These are phyloP conservation scores for Coptotermes formosanus DNA, from an alignment of 1,140 invertebrate species.

Conservation along the genomic window DNA sequence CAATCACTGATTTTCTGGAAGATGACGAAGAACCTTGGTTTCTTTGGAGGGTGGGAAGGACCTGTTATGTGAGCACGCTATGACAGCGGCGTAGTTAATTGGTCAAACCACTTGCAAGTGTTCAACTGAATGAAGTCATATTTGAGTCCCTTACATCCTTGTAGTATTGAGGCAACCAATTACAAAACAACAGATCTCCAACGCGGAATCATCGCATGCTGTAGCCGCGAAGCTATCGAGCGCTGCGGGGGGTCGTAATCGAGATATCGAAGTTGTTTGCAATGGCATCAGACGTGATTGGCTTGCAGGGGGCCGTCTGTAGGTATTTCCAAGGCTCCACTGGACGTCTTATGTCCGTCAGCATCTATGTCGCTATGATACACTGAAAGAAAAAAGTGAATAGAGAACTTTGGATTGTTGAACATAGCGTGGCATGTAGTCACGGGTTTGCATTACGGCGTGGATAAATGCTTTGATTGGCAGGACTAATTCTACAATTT, in stretches of 20 bases:
- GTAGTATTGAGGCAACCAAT: not conserved
- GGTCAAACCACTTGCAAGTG: no score
- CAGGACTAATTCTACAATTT: slow-evolving; percentile 1
- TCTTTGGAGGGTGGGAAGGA: no score
- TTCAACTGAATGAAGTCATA: not conserved
- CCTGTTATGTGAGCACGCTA: no score
- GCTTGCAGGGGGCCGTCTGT: slow-evolving; percentile 10
- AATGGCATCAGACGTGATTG: slow-evolving; percentile 15
- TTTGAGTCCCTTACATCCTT: not conserved
- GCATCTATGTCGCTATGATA: not conserved
- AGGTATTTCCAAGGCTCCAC: not conserved
- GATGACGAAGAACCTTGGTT: no score
- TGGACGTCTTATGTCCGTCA: not conserved
- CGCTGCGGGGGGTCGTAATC: not conserved
- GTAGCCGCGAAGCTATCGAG: not conserved
- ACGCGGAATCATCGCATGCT: slow-evolving; percentile 8
- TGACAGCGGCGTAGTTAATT: no score
- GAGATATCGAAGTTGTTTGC: slow-evolving; percentile 15
- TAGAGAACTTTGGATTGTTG: not conserved
- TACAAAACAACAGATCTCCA: slow-evolving; percentile 1
- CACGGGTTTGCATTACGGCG: not conserved
- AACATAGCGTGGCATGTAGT: not conserved
- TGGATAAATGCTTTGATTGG: not conserved
- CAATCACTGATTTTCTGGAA: no score
- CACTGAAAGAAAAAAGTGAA: not conserved